Evolutionary conservation across 2,888 invertebrate species (phyloP).

Genomic region (Patella pellucida): DNA sequence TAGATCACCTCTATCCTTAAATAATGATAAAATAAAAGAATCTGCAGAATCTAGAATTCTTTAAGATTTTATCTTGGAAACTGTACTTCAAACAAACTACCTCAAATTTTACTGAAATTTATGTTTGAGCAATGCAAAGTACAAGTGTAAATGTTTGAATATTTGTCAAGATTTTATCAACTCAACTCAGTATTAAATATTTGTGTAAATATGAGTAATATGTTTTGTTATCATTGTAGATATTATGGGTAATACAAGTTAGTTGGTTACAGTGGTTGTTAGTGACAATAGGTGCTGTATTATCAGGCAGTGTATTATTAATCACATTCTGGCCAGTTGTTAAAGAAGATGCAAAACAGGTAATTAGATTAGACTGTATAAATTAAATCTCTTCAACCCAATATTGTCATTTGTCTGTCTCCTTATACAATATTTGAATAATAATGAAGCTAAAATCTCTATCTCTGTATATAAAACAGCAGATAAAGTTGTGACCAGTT

Average conservation of each 20-base stretch:
- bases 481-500: too few species aligned
- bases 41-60: too few species aligned
- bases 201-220: background rate
- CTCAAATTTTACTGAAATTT: background rate
- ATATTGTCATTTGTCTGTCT: too few species aligned
- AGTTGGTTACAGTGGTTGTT: constrained; percentile 89
- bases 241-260: constrained; percentile 87
- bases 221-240: constrained; percentile 56
- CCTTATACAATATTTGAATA: too few species aligned
- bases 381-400: too few species aligned
- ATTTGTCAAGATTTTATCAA: background rate
- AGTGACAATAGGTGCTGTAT: constrained; percentile 83
- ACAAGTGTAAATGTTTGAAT: background rate
- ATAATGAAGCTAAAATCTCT: too few species aligned
- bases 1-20: too few species aligned
- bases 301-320: constrained; percentile 85
- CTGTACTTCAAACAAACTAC: too few species aligned
- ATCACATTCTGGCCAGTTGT: constrained; percentile 85
- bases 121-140: background rate
- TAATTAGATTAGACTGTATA: constrained; percentile 29
- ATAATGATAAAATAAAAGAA: too few species aligned
- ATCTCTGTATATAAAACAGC: too few species aligned
- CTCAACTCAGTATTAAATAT: background rate
- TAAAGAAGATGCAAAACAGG: constrained; percentile 72
- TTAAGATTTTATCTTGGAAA: too few species aligned